Evolutionary conservation across 1,140 invertebrate species (phyloP), one percentile per base, ranked within the genome.

Genomic region (Lepidurus packardi): DNA sequence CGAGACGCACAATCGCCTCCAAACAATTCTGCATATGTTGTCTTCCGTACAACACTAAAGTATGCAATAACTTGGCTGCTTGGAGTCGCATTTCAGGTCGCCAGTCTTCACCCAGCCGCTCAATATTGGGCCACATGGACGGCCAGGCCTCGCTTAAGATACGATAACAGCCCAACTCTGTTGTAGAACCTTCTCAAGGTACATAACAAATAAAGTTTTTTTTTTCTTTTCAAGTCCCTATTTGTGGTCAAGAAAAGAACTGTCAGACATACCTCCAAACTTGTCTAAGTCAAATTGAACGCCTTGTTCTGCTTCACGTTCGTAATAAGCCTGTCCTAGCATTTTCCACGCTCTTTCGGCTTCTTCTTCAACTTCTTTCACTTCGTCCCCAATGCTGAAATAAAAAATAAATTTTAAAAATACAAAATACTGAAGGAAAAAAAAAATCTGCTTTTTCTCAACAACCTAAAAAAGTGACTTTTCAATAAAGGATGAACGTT

Each of bases 261-360:
- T 65, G 53, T 65, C 53, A 65, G 21, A 65, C 53, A 65, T 65
- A 65, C 53, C n/a, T 65, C 53, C 53, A 65, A 65, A 65, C n/a
- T 65, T 65, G 53, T 65, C 53, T 8, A 65, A 65, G 21, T 65
- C 53, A 65, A 65, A 65, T 65, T 65, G 53, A 1, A 16, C 21
- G 16, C 53, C 53, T 65, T 65, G 53, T 65, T 16, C 53, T 65
- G 8, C 7, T 21, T 65, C 53, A 7, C 21, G 53, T 65, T 65
- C 21, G 3, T 65, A 65, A 65, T 16, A 65, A 65, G n/a, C 21
- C 21, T 65, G 16, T 13, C 53, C 53, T 7, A 65, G 53, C 53
- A 16, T 65, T 65, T 65, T 65, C 53, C 53, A 65, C 16, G n/a
- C 53, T 7, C 13, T 13, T 65, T 65, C 53, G 16, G 53, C 53